These are phyloP conservation scores for Novumbra hubbsi DNA, from an alignment of 2,797 vertebrate genomes.

Conservation along the genomic window DNA sequence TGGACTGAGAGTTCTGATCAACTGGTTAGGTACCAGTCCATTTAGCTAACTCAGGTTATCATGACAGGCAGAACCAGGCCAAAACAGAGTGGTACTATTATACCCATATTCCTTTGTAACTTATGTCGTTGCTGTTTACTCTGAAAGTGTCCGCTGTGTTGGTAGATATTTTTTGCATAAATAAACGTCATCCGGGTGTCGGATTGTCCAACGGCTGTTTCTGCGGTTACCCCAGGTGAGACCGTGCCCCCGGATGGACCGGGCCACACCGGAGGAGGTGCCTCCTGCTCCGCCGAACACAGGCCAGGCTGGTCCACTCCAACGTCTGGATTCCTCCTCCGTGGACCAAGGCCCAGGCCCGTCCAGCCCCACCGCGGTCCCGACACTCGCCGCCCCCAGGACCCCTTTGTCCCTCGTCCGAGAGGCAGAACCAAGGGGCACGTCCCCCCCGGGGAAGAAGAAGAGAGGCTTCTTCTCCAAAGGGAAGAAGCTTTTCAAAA, in stretches of 20 bases:
- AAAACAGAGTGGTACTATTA: neutral
- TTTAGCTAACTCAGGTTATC: too few species aligned
- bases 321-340: neutral
- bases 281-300: slow-evolving; percentile 9
- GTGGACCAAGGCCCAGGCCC: slow-evolving; percentile 38
- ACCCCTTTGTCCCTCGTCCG: slow-evolving; percentile 29
- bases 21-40: neutral
- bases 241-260: slow-evolving; percentile 47
- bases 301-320: slow-evolving; percentile 25
- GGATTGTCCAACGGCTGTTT: neutral
- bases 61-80: too few species aligned
- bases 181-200: neutral
- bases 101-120: neutral
- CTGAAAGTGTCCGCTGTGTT: neutral
- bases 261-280: slow-evolving; percentile 34
- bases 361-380: slow-evolving; percentile 11
- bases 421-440: slow-evolving; percentile 46
- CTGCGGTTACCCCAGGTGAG: slow-evolving; percentile 58
- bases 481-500: slow-evolving; percentile 88
- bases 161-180: neutral
- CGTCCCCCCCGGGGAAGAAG: slow-evolving; percentile 72
- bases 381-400: slow-evolving; percentile 22
- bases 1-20: neutral
- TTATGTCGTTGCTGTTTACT: neutral
- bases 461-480: slow-evolving; percentile 89